phyloP scores from a whole-genome alignment of 2,888 invertebrate genomes.

The Allolobophora icterica region DNA sequence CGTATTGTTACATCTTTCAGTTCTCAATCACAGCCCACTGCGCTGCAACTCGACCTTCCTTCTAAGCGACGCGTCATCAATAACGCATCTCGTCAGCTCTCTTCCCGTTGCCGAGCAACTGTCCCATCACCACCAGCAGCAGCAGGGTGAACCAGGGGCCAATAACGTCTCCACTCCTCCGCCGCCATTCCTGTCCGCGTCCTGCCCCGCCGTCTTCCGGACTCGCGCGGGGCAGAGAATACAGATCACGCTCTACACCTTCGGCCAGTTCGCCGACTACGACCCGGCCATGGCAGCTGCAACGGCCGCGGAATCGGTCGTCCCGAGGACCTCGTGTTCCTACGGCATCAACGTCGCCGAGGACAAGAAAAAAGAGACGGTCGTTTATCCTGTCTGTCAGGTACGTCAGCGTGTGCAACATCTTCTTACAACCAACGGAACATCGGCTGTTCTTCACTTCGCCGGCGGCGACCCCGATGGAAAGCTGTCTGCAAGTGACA shows the following conservation, averaged over 20 bases:
- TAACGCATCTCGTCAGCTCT: background rate
- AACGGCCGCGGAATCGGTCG: background rate
- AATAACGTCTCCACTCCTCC: background rate
- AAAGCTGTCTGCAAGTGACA: background rate
- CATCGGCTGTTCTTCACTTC: background rate
- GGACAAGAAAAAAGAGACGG: background rate
- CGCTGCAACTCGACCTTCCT: background rate
- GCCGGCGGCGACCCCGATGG: background rate
- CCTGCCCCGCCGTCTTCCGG: background rate
- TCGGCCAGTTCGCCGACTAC: background rate
- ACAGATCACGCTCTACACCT: slow-evolving; percentile 11
- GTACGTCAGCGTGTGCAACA: background rate
- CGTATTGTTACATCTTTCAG: background rate
- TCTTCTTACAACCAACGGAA: background rate
- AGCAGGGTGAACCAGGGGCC: background rate
- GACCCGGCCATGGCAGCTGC: background rate
- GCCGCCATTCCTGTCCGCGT: background rate
- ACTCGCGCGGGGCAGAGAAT: background rate
- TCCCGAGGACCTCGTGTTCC: background rate
- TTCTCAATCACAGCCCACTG: background rate
- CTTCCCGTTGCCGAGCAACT: background rate
- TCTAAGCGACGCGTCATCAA: background rate
- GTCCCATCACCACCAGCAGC: background rate
- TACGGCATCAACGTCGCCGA: background rate
- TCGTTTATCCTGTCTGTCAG: background rate